Evolutionary conservation across 2,797 vertebrate genomes (phyloP), one percentile per base, ranked within the genome.

Genomic region (Enteromius unitaeniatus): DNA sequence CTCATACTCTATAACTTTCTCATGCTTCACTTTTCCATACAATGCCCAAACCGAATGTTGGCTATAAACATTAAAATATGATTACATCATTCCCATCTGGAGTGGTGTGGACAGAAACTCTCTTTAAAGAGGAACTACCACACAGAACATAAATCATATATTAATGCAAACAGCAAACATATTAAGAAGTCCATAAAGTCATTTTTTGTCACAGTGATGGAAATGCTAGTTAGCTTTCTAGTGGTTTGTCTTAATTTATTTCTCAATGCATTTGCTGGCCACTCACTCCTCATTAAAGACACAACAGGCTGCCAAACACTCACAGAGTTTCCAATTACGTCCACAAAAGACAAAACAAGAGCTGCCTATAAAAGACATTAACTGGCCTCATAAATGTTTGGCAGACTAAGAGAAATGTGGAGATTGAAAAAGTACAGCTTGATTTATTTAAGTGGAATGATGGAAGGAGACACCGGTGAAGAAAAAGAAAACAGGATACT

Each of bases 271-370:
- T 86, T 67, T 86, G 62, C 84, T 89, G 84, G 85, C 85, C 88
- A 80, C 11, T 40, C 76, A 87, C 88, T 80, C 82, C 79, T 77
- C 77, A 74, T 85, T 64, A 79, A 65, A 87, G 88, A 87, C 83
- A 78, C 86, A 85, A 49, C 88, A 86, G 85, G 86, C 88, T 89
- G 88, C 88, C 78, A 88, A 89, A 83, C 85, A 81, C 88, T 82
- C 90, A 87, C 31, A 87, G 89, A 89, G 88, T 87, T 88, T 83
- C 79, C 86, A 93, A 93, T 92, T 91, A 92, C 51, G 64, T 84
- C 84, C 79, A 86, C 84, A 88, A 89, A 91, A 91, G 83, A 91
- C 89, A 88, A 90, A 92, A 90, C 86, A 90, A 88, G 84, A 88
- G 85, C 87, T 87, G 49, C 75, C 87, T 88, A 85, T 88, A 81